Percentiles rank a stretch among this genome's conserved stretches.
phyloP scores from a whole-genome alignment of 1,140 invertebrate genomes.

The Penaeus indicus region DNA sequence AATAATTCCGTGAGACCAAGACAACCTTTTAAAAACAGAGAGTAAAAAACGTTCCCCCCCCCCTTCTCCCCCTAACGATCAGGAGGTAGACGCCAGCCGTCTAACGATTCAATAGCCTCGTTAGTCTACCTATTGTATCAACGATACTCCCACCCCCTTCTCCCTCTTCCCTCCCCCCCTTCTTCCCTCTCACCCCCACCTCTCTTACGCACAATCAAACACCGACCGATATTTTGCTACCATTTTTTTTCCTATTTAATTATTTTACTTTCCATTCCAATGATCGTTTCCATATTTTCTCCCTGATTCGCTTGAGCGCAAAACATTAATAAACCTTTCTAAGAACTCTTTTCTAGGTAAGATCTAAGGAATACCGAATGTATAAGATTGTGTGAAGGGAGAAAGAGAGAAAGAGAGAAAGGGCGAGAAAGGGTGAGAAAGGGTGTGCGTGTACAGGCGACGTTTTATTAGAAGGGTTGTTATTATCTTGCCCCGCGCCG shows the following conservation, averaged over 20 bases:
- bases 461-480: slow-evolving; percentile 5
- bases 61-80: not conserved
- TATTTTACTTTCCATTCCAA: too few species aligned
- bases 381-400: not conserved
- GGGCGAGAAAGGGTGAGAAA: not conserved
- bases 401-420: not conserved
- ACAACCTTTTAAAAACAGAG: not conserved
- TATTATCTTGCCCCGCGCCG: slow-evolving; percentile 1
- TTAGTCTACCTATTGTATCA: slow-evolving; percentile 52
- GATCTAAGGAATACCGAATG: not conserved
- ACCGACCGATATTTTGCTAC: not conserved
- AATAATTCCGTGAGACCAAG: too few species aligned
- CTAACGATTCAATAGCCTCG: slow-evolving; percentile 55
- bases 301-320: too few species aligned
- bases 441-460: too few species aligned
- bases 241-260: too few species aligned
- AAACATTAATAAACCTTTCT: not conserved
- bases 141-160: slow-evolving; percentile 20
- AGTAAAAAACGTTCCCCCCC: not conserved
- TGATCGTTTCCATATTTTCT: too few species aligned
- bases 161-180: not conserved
- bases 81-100: slow-evolving; percentile 28
- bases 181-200: slow-evolving; percentile 1
- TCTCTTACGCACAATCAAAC: not conserved
- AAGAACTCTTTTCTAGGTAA: not conserved